Conservation (phyloP, 2,888 invertebrate species). For the Leptinotarsa tumamoca region DNA sequence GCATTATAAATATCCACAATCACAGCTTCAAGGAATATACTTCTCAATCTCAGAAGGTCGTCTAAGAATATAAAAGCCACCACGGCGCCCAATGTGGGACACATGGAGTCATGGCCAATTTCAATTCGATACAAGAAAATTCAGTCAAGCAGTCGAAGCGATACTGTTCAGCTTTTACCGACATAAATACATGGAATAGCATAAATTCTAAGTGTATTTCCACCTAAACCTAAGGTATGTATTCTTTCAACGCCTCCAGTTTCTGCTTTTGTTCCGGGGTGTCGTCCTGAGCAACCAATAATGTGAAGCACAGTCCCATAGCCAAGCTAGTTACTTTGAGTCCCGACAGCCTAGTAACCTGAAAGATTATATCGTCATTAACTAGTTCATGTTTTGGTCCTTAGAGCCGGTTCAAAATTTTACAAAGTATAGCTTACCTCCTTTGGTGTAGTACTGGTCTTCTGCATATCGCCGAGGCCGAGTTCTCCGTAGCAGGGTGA, state of each 20-base stretch:
- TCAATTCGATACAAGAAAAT: neutral
- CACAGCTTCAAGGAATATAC: neutral
- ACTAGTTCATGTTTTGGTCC: neutral
- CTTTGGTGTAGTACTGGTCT: constrained; percentile 90
- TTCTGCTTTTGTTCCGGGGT: constrained; percentile 75
- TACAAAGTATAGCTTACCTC: constrained; percentile 73
- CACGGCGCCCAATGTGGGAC: neutral
- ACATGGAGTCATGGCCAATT: neutral
- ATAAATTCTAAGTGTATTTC: constrained; percentile 36
- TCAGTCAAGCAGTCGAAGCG: constrained; percentile 28
- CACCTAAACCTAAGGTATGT: constrained; percentile 51
- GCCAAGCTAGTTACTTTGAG: constrained; percentile 81
- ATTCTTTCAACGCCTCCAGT: constrained; percentile 72
- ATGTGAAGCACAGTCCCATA: constrained; percentile 88
- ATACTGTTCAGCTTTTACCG: constrained; percentile 32
- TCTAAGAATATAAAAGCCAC: neutral
- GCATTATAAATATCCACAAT: neutral
- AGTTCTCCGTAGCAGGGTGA: constrained; percentile 94
- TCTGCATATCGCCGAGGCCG: constrained; percentile 86
- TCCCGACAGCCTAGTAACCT: constrained; percentile 76
- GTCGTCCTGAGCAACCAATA: constrained; percentile 76
- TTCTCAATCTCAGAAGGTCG: neutral
- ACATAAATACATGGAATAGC: constrained; percentile 41
- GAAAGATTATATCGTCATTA: constrained; percentile 35
- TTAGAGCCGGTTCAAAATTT: neutral